phyloP scores from a whole-genome alignment of 2,797 vertebrate species.

The Sebastiscus tertius region DNA sequence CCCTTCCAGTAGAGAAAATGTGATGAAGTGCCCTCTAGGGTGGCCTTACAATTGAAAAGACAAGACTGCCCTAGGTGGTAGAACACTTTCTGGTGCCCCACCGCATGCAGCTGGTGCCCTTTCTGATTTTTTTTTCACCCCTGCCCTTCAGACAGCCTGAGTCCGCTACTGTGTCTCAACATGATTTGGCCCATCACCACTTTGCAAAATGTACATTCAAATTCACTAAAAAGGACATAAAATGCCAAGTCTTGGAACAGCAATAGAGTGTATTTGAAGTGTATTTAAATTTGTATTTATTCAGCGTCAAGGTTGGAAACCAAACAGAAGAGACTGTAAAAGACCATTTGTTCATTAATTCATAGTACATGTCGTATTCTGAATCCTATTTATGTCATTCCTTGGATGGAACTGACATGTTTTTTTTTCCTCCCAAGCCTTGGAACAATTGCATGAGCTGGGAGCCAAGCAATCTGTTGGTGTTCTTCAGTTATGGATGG shows the following conservation, averaged over 20 bases:
- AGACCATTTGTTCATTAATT: conserved; percentile 68
- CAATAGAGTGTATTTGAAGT: neutral
- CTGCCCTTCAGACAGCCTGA: no score
- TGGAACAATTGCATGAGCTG: conserved; percentile 57
- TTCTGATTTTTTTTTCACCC: no score
- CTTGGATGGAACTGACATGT: conserved; percentile 38
- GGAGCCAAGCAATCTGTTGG: conserved; percentile 74
- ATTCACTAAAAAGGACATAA: neutral
- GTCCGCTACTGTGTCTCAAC: neutral
- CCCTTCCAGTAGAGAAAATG: no score
- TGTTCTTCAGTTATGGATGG: conserved; percentile 66
- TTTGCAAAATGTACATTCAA: neutral
- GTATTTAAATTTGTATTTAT: conserved; percentile 27
- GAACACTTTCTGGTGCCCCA: no score
- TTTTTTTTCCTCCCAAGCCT: conserved; percentile 45
- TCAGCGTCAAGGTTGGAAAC: conserved; percentile 27
- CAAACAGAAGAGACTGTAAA: conserved; percentile 45
- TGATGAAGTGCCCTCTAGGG: no score
- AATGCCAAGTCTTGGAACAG: neutral
- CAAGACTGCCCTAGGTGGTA: no score
- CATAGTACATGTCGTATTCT: conserved; percentile 54
- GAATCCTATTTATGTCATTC: conserved; percentile 63
- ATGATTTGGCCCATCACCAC: neutral
- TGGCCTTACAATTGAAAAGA: no score
- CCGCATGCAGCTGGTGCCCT: no score